Conservation (phyloP, 2,797 vertebrate genomes). For the Lutjanus argentimaculatus region DNA sequence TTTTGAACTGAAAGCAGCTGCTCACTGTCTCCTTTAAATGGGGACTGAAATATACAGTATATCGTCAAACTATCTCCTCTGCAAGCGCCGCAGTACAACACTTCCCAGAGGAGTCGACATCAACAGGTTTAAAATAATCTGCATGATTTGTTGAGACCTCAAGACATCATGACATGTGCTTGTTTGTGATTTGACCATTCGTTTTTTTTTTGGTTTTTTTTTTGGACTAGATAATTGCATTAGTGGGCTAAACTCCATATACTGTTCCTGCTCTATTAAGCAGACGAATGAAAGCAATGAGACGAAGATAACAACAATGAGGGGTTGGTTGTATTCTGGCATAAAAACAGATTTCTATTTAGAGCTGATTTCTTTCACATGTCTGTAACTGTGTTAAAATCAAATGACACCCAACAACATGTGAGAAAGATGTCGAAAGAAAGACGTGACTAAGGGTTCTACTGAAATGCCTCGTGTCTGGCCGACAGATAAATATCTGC, state of each 20-base stretch:
- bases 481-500: too few relatives aligned
- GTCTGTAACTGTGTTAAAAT: constrained; percentile 49
- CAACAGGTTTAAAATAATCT: constrained; percentile 5
- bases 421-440: constrained; percentile 25
- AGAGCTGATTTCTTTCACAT: constrained; percentile 65
- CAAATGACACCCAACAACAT: constrained; percentile 25
- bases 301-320: constrained; percentile 19
- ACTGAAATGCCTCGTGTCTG: too few relatives aligned
- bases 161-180: background rate
- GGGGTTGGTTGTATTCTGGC: constrained; percentile 22
- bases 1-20: constrained; percentile 18
- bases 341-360: constrained; percentile 27
- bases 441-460: constrained; percentile 11
- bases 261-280: constrained; percentile 15
- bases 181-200: constrained; percentile 15
- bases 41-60: too few relatives aligned
- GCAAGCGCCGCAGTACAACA: background rate
- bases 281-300: constrained; percentile 40
- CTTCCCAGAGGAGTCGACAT: background rate
- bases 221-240: constrained; percentile 35
- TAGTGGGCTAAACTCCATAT: background rate
- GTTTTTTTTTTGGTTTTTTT: constrained; percentile 7
- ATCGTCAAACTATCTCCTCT: background rate
- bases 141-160: background rate
- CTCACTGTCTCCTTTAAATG: background rate